Evolutionary conservation across 2,797 vertebrate genomes (phyloP).

Genomic region (Oophaga sylvatica): DNA sequence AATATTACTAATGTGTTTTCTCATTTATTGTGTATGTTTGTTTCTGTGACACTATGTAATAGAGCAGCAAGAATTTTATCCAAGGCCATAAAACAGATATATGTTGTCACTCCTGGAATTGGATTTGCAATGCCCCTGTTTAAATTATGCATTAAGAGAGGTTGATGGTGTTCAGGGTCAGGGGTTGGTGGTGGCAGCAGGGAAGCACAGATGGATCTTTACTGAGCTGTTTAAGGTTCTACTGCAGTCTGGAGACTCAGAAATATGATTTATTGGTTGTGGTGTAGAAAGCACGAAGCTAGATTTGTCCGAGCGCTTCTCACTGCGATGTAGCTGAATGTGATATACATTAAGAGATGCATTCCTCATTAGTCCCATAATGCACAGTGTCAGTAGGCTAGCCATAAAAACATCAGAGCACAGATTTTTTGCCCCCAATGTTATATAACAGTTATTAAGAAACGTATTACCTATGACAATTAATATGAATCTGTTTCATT

Average conservation of each 20-base stretch:
- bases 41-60: constrained; percentile 43
- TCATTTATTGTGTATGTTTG: constrained; percentile 14
- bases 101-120: constrained; percentile 67
- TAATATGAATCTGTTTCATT: not conserved
- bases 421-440: not conserved
- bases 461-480: not conserved
- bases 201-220: constrained; percentile 66
- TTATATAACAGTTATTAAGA: constrained; percentile 23
- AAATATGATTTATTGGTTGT: constrained; percentile 68
- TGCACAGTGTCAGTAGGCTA: constrained; percentile 29
- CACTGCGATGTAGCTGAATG: constrained; percentile 53
- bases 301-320: constrained; percentile 62
- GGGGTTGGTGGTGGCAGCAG: constrained; percentile 64
- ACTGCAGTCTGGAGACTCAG: constrained; percentile 39
- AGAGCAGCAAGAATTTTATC: constrained; percentile 21
- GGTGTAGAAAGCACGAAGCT: constrained; percentile 65
- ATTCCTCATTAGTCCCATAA: constrained; percentile 36
- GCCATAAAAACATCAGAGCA: constrained; percentile 20
- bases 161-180: constrained; percentile 68
- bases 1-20: not conserved
- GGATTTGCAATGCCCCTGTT: constrained; percentile 63
- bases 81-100: constrained; percentile 46
- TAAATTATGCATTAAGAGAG: constrained; percentile 65
- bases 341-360: constrained; percentile 25
- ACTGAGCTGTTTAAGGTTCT: constrained; percentile 43